Base-by-base conservation (phyloP, 2,888 invertebrate species). In the Caenorhabditis angaria region DNA sequence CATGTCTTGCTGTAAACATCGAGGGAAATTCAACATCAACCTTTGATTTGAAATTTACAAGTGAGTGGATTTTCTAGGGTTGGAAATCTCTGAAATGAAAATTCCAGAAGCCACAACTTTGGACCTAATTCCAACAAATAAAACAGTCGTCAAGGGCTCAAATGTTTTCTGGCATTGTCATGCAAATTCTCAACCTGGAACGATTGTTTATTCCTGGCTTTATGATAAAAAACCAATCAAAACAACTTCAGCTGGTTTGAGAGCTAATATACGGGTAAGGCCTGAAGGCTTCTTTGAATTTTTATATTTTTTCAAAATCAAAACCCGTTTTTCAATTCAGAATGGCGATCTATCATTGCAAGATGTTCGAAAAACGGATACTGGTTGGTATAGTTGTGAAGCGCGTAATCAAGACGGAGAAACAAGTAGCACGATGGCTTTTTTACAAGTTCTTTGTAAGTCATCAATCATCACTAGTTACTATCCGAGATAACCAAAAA, bases 111-210 rank as follows among this genome's bases (percentile, higher is more conserved):
- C 74, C 0, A 73, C 82, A 10, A 61, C 61, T 10, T 65, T 83
- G 24, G 82, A 83, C 32, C 65, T 74, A 32, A 61, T 76, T 1
- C 80, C 83, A 4, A 35, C 67, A 25, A 85, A 87, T 70, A 82
- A 82, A 54, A 84, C 84, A 1, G 85, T 84, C 4, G 68, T 81
- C 18, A 86, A 82, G 57, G 86, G 86, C 8, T 70, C 78, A 4
- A 78, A 77, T 57, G 78, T 86, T 10, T 81, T 80, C 48, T 87
- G 87, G 85, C 80, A 81, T 27, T 87, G 87, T 57, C 79, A 81
- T 29, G 86, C 84, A 8, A 73, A 66, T n/a, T 82, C 78, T n/a
- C 78, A 83, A 41, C 85, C 85, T 1, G 59, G 69, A 20, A 62
- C 70, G 0, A 77, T 84, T 12, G 67, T 65, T 0, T 86, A 86